A percentile compares a stretch with the other conserved stretches of the same genome.
Evolutionary conservation across 1,140 invertebrate species (phyloP).

Genomic region (Harpegnathos saltator): DNA sequence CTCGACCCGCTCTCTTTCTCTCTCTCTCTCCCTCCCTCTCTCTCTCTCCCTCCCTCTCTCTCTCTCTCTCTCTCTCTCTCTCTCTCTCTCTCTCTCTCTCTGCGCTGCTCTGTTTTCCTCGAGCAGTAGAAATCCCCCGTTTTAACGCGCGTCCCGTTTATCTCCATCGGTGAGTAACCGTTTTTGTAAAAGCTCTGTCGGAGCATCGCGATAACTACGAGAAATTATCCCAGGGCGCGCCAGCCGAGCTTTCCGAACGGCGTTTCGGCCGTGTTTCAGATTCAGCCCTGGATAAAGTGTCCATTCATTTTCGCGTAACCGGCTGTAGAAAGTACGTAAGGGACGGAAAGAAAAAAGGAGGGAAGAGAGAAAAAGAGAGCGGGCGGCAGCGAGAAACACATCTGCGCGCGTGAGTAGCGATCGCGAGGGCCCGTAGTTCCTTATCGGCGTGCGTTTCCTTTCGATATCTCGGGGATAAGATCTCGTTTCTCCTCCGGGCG

Average conservation of each 20-base stretch:
- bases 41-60: too few relatives aligned
- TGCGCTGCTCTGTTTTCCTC: conserved; percentile 2
- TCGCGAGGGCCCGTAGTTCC: conserved; percentile 52
- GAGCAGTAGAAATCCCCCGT: conserved; percentile 28
- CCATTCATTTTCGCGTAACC: conserved; percentile 75
- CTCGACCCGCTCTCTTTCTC: not conserved
- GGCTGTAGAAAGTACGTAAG: conserved; percentile 66
- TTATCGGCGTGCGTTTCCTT: conserved; percentile 69
- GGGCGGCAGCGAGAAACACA: conserved; percentile 37
- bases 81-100: too few relatives aligned
- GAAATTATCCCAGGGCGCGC: conserved; percentile 71
- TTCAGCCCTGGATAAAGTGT: conserved; percentile 75
- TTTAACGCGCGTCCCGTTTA: conserved; percentile 60
- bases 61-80: too few relatives aligned
- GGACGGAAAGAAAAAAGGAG: conserved; percentile 5
- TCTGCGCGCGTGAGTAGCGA: conserved; percentile 57
- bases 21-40: too few relatives aligned
- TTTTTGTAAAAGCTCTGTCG: conserved; percentile 71
- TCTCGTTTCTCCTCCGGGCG: conserved; percentile 47
- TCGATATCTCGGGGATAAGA: conserved; percentile 65
- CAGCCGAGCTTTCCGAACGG: conserved; percentile 69
- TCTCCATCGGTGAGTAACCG: conserved; percentile 72
- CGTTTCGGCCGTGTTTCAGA: conserved; percentile 73
- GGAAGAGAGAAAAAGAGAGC: not conserved
- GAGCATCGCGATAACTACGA: conserved; percentile 75